Conservation (phyloP, 2,797 vertebrate genomes). For the Myotis planiceps region DNA sequence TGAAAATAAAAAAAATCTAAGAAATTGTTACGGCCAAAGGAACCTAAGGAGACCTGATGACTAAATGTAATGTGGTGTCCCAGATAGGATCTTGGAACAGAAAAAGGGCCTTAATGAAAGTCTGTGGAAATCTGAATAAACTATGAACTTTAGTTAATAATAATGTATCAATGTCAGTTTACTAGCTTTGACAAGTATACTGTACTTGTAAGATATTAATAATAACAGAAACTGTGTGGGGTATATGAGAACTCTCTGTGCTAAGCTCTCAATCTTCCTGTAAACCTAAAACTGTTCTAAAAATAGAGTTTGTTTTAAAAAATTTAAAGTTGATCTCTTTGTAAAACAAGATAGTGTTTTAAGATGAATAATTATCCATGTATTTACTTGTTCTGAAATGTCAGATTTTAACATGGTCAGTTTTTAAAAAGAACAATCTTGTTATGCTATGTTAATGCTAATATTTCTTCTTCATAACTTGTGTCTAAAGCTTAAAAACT, state of each 20-base stretch:
- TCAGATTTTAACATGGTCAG: neutral
- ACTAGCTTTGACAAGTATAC: neutral
- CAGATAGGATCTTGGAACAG: neutral
- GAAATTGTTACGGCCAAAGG: neutral
- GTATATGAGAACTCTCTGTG: neutral
- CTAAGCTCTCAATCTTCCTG: neutral
- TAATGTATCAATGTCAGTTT: neutral
- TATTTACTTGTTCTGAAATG: neutral
- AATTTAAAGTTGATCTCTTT: neutral
- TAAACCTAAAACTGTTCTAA: neutral
- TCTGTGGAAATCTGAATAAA: neutral
- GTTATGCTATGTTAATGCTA: neutral
- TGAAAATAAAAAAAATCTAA: neutral
- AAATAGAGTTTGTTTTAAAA: neutral
- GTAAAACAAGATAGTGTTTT: neutral
- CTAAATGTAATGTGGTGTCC: neutral
- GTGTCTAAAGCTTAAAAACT: neutral
- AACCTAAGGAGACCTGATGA: neutral
- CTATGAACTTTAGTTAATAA: neutral
- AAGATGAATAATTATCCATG: neutral
- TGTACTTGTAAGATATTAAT: neutral
- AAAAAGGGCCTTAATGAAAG: neutral
- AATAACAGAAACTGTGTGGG: neutral
- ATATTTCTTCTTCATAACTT: conserved; percentile 21
- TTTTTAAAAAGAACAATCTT: neutral